Percentiles rank a stretch among this genome's conserved stretches.
These are phyloP conservation scores for Rhabdornis inornatus DNA, from an alignment of 2,113 vertebrate species.

Conservation along the genomic window DNA sequence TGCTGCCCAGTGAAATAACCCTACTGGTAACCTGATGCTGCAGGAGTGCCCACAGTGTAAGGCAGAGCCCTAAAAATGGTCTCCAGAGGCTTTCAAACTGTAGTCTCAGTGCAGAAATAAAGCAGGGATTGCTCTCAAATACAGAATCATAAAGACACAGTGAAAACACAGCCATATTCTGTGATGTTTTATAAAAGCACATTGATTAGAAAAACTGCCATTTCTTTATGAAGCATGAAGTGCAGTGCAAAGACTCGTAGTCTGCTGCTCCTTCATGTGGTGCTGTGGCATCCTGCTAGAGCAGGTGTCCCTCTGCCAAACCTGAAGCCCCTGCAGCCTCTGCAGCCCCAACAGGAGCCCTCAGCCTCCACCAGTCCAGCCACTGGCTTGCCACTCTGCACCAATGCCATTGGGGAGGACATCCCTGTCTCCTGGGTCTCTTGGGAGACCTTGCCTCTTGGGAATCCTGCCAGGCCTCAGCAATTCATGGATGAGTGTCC, in stretches of 20 bases:
- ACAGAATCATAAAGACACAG: neutral
- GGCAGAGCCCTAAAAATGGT: neutral
- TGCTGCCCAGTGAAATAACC: fast-evolving
- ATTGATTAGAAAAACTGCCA: neutral
- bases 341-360: fast-evolving
- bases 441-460: neutral
- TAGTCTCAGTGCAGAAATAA: neutral
- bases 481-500: neutral
- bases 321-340: neutral
- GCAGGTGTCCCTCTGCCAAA: neutral
- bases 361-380: fast-evolving
- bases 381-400: fast-evolving
- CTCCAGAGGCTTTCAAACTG: neutral
- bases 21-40: neutral
- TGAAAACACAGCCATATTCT: neutral
- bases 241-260: neutral
- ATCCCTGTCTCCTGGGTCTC: neutral
- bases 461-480: neutral
- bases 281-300: neutral
- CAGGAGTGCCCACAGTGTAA: neutral
- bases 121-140: fast-evolving
- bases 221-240: neutral
- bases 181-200: neutral
- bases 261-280: fast-evolving
- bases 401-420: neutral